phyloP scores from a whole-genome alignment of 2,113 vertebrate genomes.

The Galemys pyrenaicus region DNA sequence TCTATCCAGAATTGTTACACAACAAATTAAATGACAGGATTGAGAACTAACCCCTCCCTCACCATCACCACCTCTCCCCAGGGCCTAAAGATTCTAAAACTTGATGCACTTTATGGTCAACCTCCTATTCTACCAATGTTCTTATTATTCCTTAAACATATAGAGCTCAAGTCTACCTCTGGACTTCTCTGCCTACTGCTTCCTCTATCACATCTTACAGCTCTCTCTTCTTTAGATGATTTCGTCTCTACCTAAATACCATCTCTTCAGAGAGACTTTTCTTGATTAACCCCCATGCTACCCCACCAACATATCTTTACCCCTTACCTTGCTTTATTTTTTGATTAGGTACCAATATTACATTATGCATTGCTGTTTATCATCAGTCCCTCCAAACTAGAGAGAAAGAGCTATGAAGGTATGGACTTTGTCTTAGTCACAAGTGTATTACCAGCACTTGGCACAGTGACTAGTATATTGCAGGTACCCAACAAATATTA shows the following conservation, averaged over 20 bases:
- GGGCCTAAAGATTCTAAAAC: not conserved
- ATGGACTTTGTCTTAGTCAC: conserved; percentile 1
- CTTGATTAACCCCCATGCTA: not conserved
- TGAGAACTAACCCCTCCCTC: not conserved
- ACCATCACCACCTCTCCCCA: too few species aligned
- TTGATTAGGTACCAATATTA: not conserved
- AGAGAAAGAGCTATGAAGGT: conserved; percentile 11
- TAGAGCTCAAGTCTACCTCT: not conserved
- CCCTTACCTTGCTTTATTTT: conserved; percentile 3
- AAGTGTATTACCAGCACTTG: conserved; percentile 16
- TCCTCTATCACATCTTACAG: not conserved
- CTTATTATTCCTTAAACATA: conserved; percentile 14
- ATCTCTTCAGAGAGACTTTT: conserved; percentile 43
- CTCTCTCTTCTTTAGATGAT: conserved; percentile 30
- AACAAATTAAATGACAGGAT: conserved; percentile 35
- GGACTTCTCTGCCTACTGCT: not conserved
- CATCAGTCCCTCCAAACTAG: not conserved
- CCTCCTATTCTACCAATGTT: not conserved
- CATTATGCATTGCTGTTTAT: conserved; percentile 20
- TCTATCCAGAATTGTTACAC: not conserved
- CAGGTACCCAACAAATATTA: conserved; percentile 14
- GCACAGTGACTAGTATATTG: not conserved
- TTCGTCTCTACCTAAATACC: conserved; percentile 22
- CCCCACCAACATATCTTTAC: not conserved
- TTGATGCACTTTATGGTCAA: not conserved